phyloP scores from a whole-genome alignment of 2,888 invertebrate genomes.

The Drosophila kanekoi region DNA sequence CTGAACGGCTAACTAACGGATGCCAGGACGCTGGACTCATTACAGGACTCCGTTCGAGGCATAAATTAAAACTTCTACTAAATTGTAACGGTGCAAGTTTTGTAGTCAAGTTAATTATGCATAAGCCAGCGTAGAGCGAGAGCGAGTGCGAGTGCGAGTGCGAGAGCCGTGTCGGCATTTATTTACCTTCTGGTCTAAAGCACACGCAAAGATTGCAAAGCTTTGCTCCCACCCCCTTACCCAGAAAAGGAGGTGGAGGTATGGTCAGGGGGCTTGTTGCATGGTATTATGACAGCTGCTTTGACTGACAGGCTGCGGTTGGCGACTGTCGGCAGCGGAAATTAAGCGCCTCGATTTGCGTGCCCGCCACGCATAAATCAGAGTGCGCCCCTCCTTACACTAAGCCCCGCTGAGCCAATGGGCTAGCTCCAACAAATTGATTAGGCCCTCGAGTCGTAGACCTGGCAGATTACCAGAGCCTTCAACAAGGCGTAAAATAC shows the following conservation, averaged over 20 bases:
- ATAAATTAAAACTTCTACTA: slow-evolving; percentile 59
- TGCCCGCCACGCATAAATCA: slow-evolving; percentile 82
- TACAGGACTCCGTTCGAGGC: slow-evolving; percentile 31
- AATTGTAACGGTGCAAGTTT: slow-evolving; percentile 50
- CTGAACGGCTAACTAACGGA: slow-evolving; percentile 58
- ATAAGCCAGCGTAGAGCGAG: slow-evolving; percentile 52
- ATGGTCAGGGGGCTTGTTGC: not conserved
- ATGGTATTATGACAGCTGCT: slow-evolving; percentile 71
- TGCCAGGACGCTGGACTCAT: slow-evolving; percentile 32
- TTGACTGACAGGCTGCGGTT: slow-evolving; percentile 61
- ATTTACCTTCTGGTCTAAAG: slow-evolving; percentile 71
- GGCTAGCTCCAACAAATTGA: slow-evolving; percentile 48
- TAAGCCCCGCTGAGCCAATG: not conserved
- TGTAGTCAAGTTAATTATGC: slow-evolving; percentile 73
- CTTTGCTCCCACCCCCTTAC: not conserved
- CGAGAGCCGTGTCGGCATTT: slow-evolving; percentile 45
- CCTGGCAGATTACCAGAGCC: slow-evolving; percentile 21
- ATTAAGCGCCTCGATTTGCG: slow-evolving; percentile 79
- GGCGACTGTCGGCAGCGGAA: slow-evolving; percentile 69
- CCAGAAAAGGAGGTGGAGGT: too few relatives aligned
- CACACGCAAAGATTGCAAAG: slow-evolving; percentile 50
- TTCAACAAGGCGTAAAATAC: slow-evolving; percentile 53
- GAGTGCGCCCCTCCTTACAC: slow-evolving; percentile 20
- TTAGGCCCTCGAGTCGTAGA: slow-evolving; percentile 30
- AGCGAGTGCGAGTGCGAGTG: not conserved